These are phyloP conservation scores for Drosophila kambysellisi DNA, from an alignment of 2,888 invertebrate genomes.

Conservation along the genomic window DNA sequence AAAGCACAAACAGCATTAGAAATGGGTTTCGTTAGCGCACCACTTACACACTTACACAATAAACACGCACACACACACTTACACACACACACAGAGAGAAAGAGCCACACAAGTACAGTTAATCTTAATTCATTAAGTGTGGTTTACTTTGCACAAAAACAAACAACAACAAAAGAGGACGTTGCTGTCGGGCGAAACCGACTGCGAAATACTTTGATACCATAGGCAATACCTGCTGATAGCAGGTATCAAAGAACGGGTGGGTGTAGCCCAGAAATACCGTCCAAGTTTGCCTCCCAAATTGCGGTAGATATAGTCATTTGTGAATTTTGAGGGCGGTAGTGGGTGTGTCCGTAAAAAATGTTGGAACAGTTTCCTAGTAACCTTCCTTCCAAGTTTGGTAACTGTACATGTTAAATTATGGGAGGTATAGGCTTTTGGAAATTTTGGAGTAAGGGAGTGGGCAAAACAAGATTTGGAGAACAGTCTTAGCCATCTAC, in stretches of 20 bases:
- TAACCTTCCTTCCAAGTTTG: neutral
- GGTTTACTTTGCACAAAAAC: slow-evolving; percentile 21
- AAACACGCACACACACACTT: neutral
- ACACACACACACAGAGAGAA: neutral
- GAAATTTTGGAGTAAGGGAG: neutral
- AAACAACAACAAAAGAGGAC: neutral
- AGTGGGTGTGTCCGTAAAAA: neutral
- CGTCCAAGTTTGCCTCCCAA: neutral
- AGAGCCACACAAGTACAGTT: slow-evolving; percentile 21
- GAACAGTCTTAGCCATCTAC: too few species aligned
- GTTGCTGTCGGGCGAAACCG: neutral
- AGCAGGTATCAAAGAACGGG: neutral
- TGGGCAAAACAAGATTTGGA: too few species aligned
- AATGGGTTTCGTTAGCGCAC: slow-evolving; percentile 68
- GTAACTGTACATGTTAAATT: neutral
- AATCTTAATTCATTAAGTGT: slow-evolving; percentile 18
- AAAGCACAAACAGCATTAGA: slow-evolving; percentile 55
- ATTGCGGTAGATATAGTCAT: neutral
- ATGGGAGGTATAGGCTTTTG: neutral
- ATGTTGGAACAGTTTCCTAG: neutral
- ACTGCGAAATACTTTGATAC: neutral
- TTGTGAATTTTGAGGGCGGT: neutral
- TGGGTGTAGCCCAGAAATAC: neutral
- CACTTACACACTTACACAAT: slow-evolving; percentile 16
- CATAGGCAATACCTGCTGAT: neutral